Base-by-base conservation (phyloP, 1,140 invertebrate species). In the Nymphalis io region DNA sequence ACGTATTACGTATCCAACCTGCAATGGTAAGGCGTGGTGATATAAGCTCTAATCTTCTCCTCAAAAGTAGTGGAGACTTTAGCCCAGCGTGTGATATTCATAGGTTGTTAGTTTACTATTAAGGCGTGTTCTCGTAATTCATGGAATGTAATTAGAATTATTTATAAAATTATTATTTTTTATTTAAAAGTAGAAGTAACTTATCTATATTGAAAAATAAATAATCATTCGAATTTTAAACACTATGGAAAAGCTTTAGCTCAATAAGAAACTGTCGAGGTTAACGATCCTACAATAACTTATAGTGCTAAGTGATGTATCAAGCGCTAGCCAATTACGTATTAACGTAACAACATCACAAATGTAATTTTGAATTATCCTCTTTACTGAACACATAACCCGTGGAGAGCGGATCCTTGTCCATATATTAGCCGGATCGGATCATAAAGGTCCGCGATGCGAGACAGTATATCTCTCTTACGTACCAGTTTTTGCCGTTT, bases 331-430 rank as follows among this genome's bases (percentile, higher is more conserved):
- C 53, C 58, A 70, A 72, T 72, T 72, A 70, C 67, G 68, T 66
- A 67, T 64, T 65, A 59, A 69, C 58, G 68, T 68, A 62, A 72
- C 80, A 81, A 85, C 76, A 81, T 82, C 81, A 78, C 73, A 81
- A 76, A 79, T 78, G 81, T 82, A 82, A 84, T 86, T 85, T 86
- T 78, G 81, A 85, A 87, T 83, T 83, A 88, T 88, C 76, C 79
- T 81, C 80, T 85, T 85, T 85, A 85, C 82, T 81, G 79, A 81
- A 76, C 79, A 78, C 76, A 80, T 84, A 84, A 85, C 83, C 80
- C 80, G 80, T 80, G 72, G 76, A 84, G 81, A 74, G 83, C 70
- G 80, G 75, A 81, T 83, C 79, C 68, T 70, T 74, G 75, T 72
- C 79, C 80, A 77, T 88, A 85, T 83, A 85, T 88, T 83, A 84